These are phyloP conservation scores for Spilarctia lutea DNA, from an alignment of 2,888 invertebrate genomes.

Conservation along the genomic window DNA sequence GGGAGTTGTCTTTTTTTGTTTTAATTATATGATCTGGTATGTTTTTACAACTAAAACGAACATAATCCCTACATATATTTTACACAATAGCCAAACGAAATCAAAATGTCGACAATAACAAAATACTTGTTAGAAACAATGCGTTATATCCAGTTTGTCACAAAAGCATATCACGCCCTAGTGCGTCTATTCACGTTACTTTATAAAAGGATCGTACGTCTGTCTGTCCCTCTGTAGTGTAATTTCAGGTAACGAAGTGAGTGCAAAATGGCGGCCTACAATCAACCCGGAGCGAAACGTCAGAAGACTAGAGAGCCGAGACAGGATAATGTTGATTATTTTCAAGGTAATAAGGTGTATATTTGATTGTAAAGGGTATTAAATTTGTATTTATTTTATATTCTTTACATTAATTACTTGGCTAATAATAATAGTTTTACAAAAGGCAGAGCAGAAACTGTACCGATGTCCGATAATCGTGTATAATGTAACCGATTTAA, in stretches of 20 bases:
- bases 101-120: not conserved
- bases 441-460: not conserved
- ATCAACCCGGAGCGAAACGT: conserved; percentile 69
- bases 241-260: not conserved
- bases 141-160: conserved; percentile 52
- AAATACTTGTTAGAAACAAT: conserved; percentile 31
- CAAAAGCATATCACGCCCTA: conserved; percentile 62
- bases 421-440: not conserved
- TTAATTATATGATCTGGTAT: no score
- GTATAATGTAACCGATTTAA: no score
- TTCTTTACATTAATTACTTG: not conserved
- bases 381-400: not conserved
- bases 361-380: not conserved
- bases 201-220: conserved; percentile 67
- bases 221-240: conserved; percentile 24
- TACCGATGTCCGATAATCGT: not conserved
- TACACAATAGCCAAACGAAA: conserved; percentile 17
- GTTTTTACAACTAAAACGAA: not conserved
- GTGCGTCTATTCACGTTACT: conserved; percentile 67
- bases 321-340: conserved; percentile 70
- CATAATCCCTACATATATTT: not conserved
- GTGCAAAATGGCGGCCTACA: conserved; percentile 65
- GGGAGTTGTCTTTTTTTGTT: no score
- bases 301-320: conserved; percentile 74
- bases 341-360: conserved; percentile 66